Conservation (phyloP, 2,888 invertebrate species). For the Lithosia quadra region DNA sequence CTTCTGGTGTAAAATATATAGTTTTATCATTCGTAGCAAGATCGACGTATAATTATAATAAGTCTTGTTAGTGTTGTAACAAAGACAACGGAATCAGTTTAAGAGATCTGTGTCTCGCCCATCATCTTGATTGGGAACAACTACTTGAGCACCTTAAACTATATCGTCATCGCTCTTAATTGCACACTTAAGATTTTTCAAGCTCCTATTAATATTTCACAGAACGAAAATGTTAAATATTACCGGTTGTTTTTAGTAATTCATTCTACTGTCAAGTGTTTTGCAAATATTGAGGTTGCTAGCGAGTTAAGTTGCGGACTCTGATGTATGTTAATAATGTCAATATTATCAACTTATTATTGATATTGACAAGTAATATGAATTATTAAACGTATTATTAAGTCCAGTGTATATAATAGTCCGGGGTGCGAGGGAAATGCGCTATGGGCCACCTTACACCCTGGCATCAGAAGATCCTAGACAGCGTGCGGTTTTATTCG, state of each 20-base stretch:
- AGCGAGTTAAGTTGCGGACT: not conserved
- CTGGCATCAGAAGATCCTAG: too few relatives aligned
- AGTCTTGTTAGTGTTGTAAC: not conserved
- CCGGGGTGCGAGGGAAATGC: too few relatives aligned
- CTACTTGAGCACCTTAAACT: constrained; percentile 6
- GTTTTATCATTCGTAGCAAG: not conserved
- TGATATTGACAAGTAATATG: not conserved
- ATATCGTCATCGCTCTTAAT: constrained; percentile 9
- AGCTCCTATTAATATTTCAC: not conserved
- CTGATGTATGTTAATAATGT: not conserved
- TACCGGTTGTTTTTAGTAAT: not conserved
- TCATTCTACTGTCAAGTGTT: constrained; percentile 1
- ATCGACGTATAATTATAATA: too few relatives aligned
- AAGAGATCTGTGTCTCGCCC: constrained; percentile 1
- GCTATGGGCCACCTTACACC: too few relatives aligned
- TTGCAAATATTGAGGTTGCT: constrained; percentile 5
- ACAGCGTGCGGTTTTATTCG: too few relatives aligned
- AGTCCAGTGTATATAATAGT: not conserved
- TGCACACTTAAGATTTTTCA: constrained; percentile 1
- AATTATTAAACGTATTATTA: not conserved
- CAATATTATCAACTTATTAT: constrained; percentile 3
- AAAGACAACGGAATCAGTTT: constrained; percentile 6
- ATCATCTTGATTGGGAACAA: not conserved
- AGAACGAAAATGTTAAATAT: constrained; percentile 1
- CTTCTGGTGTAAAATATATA: not conserved